Base-by-base conservation (phyloP, 2,888 invertebrate species). In the Drosophila pegasa region DNA sequence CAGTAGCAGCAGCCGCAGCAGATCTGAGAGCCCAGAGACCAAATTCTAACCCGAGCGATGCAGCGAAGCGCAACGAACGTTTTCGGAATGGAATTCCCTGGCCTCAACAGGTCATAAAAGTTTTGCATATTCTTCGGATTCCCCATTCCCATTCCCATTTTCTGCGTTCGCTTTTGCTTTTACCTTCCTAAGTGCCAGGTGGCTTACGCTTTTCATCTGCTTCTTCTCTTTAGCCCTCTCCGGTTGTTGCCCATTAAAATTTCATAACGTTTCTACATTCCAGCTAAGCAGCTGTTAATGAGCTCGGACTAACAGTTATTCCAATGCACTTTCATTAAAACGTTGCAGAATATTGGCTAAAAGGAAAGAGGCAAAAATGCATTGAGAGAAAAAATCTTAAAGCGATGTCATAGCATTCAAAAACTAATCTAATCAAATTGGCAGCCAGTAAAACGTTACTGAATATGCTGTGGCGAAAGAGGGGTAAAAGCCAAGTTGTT, bases 61-160 rank as follows among this genome's bases (percentile, higher is more conserved):
- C 68, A 77, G n/a, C 75, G 63, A 61, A 41, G 68, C 78, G 59
- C 45, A 50, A n/a, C 62, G 31, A 37, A 16, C 48, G 20, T 27
- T 48, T 25, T 40, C 31, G 3, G 22, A 33, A 40, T 31, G 16
- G n/a, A 31, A 56, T 66, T 43, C 33, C 22, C 62, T 52, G 51
- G 51, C 54, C 61, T 48, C 16, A 29, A 29, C 50, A 59, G 56
- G 38, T 57, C 55, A 61, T 71, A 22, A 54, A 54, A 50, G 58
- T 41, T 41, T 45, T 41, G 51, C 64, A 70, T 62, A 43, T 40
- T 33, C 33, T 25, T 7, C n/a, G n/a, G n/a, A n/a, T n/a, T n/a
- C n/a, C n/a, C n/a, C n/a, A n/a, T n/a, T 20, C 3, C 10, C 22
- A 16, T 35, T 6, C 12, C 48, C 31, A 4, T 29, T 29, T 7